Evolutionary conservation across 1,140 invertebrate genomes (phyloP), one percentile per base, ranked within the genome.

Genomic region (Liolophura sinensis): DNA sequence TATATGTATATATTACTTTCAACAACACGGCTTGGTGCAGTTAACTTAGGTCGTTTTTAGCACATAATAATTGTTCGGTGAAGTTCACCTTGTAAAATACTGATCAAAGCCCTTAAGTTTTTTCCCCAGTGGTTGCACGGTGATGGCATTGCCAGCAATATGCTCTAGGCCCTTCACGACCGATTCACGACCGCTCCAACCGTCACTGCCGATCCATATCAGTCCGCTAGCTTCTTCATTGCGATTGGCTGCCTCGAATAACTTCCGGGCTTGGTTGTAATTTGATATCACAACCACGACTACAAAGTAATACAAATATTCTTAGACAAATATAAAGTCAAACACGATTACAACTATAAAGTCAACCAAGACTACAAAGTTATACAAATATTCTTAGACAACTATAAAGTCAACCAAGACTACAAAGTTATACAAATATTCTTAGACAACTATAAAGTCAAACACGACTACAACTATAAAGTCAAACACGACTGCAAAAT

Each of bases 151-250:
- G 65, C 90, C 89, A 0, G 91, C 91, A 18, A 90, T 88, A 3
- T 89, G 86, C 72, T 92, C 90, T 6, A 90, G 70, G 0, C 88
- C 88, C 65, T 89, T 87, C 0, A 91, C 85, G 1, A 90, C 78
- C 66, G 90, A 89, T 20, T 87, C 84, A 73, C 91, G 89, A 61
- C 89, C 88, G 14, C 91, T 91, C 91, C 91, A 92, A 1, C 90
- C 91, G 75, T 92, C 91, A 66, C 89, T 90, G 0, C 90, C 91
- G 16, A 92, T 86, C 90, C 90, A 92, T 50, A 89, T 87, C 70
- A 91, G 90, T 18, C 56, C 56, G 9, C 68, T 54, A 1, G 54
- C 62, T 16, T 75, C 61, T 52, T 77, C 72, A 24, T 80, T 64
- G 4, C 78, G 85, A 57, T 80, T 79, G 1, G 84, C 83, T 0